Base-by-base conservation (phyloP, 2,888 invertebrate species). In the Tridacna crocea region DNA sequence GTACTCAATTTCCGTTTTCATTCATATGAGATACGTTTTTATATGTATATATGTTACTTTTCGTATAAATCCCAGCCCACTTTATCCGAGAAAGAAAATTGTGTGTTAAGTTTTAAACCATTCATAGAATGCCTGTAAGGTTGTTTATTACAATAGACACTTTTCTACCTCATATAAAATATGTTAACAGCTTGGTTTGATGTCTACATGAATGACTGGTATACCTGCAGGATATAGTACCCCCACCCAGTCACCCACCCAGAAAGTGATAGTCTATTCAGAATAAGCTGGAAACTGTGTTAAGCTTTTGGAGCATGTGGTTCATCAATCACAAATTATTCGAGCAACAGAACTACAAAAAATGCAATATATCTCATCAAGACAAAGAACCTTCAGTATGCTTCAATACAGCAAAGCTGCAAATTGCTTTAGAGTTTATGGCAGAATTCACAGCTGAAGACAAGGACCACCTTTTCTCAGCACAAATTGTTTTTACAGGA, bases 141-240 rank as follows among this genome's bases (percentile, higher is more conserved):
- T 70, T 76, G 70, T 76, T 70, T 26, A 70, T 76, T 55, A 76
- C 70, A 76, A 76, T 72, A 73, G 63, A 78, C 72, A 78, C 51
- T 72, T 65, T 72, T 78, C 78, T 78, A 78, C 78, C 78, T 78
- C 78, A 78, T 76, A 60, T 66, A 46, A 75, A 65, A 65, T 24
- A 60, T 73, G 73, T 27, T 75, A 65, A 65, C 65, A 63, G 75
- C 75, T 66, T 75, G 65, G 48, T 65, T 75, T 66, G 26, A 66
- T 51, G 48, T 66, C 75, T 63, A 63, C 22, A 22, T 51, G 70
- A 70, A 51, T 51, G 22, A 70, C 51, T 70, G 51, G 70, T 70
- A 70, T 70, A 70, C 24, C 51, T 70, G 70, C 48, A 70, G 51
- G n/a, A 63, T 47, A 47, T 22, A 61, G 68, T 68, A 68, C 15